A percentile compares a stretch with the other conserved stretches of the same genome.
phyloP scores from a whole-genome alignment of 2,888 invertebrate genomes.

The Muschampia plurimacula region DNA sequence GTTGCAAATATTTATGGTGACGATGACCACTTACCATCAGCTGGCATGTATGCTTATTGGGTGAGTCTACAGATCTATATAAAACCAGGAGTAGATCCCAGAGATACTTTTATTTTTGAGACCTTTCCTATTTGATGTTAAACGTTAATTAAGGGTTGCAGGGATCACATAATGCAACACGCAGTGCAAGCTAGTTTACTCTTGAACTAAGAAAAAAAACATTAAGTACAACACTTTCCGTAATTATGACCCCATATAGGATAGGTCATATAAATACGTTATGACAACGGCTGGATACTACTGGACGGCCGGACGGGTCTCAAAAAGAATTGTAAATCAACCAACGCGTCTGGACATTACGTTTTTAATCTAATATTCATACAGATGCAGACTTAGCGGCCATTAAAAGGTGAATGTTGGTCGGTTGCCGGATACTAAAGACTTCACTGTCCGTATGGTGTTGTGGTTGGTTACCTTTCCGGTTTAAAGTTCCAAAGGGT shows the following conservation, averaged over 20 bases:
- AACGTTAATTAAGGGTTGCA: no score
- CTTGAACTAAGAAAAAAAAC: neutral
- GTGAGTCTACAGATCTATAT: no score
- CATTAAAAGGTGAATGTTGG: slow-evolving; percentile 53
- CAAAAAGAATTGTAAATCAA: slow-evolving; percentile 70
- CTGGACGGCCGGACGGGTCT: slow-evolving; percentile 47
- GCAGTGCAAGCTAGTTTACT: no score
- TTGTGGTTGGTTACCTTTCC: no score
- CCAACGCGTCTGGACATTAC: slow-evolving; percentile 52
- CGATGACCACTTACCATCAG: no score
- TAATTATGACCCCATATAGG: neutral
- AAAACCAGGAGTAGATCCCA: no score
- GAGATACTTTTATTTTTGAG: no score
- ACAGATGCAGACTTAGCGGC: slow-evolving; percentile 45
- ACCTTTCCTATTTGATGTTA: no score
- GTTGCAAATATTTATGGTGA: no score
- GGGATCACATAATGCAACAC: no score
- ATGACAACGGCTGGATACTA: neutral
- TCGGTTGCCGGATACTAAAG: slow-evolving; percentile 37
- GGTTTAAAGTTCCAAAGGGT: neutral
- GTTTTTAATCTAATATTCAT: slow-evolving; percentile 65
- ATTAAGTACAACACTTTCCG: neutral
- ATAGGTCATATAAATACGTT: slow-evolving; percentile 11
- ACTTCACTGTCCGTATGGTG: neutral
- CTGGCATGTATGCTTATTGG: no score